These are phyloP conservation scores for Lagodon rhomboides DNA, from an alignment of 2,797 vertebrate genomes.

Conservation along the genomic window DNA sequence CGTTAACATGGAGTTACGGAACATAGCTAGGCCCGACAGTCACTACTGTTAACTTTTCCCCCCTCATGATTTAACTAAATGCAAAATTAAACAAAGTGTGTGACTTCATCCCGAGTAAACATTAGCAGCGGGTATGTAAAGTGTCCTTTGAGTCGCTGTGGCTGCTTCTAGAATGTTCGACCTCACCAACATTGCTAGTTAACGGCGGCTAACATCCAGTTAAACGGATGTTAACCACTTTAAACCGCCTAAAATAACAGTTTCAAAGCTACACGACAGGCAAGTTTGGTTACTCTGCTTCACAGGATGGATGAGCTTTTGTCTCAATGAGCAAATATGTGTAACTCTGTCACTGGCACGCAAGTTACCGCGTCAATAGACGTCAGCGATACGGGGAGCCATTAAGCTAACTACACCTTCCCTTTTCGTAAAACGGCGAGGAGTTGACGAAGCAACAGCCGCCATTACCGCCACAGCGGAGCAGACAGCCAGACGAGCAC, in stretches of 20 bases:
- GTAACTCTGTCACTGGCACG: conserved; percentile 88
- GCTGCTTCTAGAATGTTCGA: conserved; percentile 8
- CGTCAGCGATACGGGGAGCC: conserved; percentile 90
- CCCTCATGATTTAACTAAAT: background rate
- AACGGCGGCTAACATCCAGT: conserved; percentile 52
- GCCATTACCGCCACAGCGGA: conserved; percentile 81
- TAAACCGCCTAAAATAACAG: conserved; percentile 49
- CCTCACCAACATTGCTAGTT: conserved; percentile 50
- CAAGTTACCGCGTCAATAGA: conserved; percentile 89
- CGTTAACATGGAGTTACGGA: conserved; percentile 48
- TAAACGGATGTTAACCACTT: conserved; percentile 58
- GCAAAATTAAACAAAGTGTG: background rate
- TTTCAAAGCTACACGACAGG: background rate
- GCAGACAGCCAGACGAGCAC: conserved; percentile 35
- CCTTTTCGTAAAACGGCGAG: conserved; percentile 81
- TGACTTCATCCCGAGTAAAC: background rate
- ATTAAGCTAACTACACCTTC: conserved; percentile 88
- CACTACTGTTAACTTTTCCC: conserved; percentile 23
- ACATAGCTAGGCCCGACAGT: conserved; percentile 52
- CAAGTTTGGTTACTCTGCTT: conserved; percentile 32
- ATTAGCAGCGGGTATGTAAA: background rate
- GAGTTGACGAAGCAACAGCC: conserved; percentile 79
- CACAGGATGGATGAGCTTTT: conserved; percentile 73
- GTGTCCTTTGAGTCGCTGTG: background rate
- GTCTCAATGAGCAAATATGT: conserved; percentile 84